Conservation (phyloP, 2,888 invertebrate genomes). For the Hypena proboscidalis region DNA sequence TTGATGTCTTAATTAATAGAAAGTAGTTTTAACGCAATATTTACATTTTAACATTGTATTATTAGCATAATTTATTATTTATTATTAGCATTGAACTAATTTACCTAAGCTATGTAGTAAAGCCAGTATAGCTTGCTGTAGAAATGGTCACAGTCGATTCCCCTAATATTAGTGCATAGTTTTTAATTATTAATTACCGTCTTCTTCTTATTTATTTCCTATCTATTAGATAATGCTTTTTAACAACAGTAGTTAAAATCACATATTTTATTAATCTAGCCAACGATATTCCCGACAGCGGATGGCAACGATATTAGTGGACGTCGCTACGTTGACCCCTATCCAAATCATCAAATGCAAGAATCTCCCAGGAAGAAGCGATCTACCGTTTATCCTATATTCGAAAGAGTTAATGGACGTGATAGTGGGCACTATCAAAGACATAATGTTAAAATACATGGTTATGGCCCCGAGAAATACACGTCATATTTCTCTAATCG, state of each 20-base stretch:
- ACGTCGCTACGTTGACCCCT: conserved; percentile 77
- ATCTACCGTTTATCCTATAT: conserved; percentile 64
- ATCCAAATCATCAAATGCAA: conserved; percentile 77
- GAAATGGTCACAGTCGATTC: too few relatives aligned
- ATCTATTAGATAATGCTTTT: conserved; percentile 5
- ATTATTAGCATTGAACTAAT: too few relatives aligned
- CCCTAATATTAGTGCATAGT: too few relatives aligned
- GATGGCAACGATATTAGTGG: conserved; percentile 79
- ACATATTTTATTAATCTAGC: conserved; percentile 72
- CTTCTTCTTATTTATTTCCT: too few relatives aligned
- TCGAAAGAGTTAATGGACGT: conserved; percentile 54
- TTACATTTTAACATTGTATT: too few relatives aligned
- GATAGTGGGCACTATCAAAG: conserved; percentile 52
- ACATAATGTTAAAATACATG: conserved; percentile 64
- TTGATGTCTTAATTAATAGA: too few relatives aligned
- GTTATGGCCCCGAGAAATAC: conserved; percentile 73
- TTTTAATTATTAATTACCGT: too few relatives aligned
- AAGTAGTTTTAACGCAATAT: too few relatives aligned
- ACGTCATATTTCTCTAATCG: conserved; percentile 72
- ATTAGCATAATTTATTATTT: too few relatives aligned
- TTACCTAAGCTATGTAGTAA: too few relatives aligned
- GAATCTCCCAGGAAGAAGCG: conserved; percentile 77
- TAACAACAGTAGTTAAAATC: conserved; percentile 38
- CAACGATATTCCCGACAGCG: conserved; percentile 79
- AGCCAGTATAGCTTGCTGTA: too few relatives aligned